phyloP scores from a whole-genome alignment of 2,888 invertebrate genomes.

The Drosophila niveifrons region DNA sequence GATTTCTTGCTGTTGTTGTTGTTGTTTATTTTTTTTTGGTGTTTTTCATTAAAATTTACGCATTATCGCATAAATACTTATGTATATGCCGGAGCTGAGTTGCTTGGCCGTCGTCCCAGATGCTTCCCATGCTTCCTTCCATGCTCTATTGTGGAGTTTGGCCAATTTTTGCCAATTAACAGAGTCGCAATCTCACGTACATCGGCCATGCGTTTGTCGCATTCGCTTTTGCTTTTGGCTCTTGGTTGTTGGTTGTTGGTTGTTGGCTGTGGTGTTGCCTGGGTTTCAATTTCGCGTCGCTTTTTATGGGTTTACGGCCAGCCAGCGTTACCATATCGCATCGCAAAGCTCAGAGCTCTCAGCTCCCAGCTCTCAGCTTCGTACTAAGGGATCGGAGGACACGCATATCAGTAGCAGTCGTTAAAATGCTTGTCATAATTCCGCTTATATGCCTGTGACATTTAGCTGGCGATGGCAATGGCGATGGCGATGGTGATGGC shows the following conservation, averaged over 20 bases:
- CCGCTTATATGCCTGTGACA: conserved; percentile 81
- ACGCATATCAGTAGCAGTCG: conserved; percentile 69
- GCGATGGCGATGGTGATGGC: conserved; percentile 49
- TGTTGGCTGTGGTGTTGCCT: conserved; percentile 14
- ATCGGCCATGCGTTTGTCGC: conserved; percentile 77
- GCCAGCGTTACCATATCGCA: conserved; percentile 57
- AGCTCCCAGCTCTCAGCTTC: background rate
- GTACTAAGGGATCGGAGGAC: conserved; percentile 29
- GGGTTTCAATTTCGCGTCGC: conserved; percentile 69
- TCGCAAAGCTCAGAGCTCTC: conserved; percentile 25
- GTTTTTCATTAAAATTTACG: conserved; percentile 79
- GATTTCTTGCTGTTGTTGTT: background rate
- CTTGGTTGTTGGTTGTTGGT: conserved; percentile 12
- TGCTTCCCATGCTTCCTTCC: background rate
- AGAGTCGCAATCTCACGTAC: conserved; percentile 76
- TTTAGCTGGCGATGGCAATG: conserved; percentile 67
- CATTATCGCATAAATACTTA: conserved; percentile 79
- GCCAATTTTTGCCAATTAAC: conserved; percentile 80
- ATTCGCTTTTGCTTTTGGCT: conserved; percentile 46
- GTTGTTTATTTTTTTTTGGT: conserved; percentile 16
- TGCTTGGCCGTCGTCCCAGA: background rate
- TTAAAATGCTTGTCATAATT: conserved; percentile 81
- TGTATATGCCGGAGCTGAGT: conserved; percentile 40
- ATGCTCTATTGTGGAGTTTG: conserved; percentile 40
- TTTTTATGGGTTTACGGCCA: conserved; percentile 67